phyloP scores from a whole-genome alignment of 2,113 vertebrate species.

The Campylomormyrus numenius region DNA sequence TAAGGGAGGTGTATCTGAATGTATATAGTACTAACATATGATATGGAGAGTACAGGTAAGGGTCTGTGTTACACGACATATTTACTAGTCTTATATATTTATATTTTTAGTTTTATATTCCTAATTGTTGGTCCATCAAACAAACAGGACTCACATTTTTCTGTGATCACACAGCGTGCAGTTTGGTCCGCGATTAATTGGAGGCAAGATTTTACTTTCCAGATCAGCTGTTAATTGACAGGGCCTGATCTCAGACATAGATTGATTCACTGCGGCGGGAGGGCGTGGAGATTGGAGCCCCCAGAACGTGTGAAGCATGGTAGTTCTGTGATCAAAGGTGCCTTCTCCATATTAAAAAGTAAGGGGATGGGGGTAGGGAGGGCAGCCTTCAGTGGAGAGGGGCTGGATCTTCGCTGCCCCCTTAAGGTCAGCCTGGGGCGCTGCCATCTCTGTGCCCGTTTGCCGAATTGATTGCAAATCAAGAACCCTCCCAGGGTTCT shows the following conservation, averaged over 20 bases:
- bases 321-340: not conserved
- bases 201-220: conserved; percentile 32
- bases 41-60: not conserved
- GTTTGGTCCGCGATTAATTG: conserved; percentile 24
- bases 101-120: not conserved
- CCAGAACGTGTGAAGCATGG: not conserved
- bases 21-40: not conserved
- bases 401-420: not conserved
- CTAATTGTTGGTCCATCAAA: not conserved
- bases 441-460: not conserved
- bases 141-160: not conserved
- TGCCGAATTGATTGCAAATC: not conserved
- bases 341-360: conserved; percentile 4
- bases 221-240: conserved; percentile 36
- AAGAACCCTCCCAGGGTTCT: not conserved
- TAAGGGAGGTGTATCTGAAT: not conserved
- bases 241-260: conserved; percentile 35
- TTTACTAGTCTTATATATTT: not conserved
- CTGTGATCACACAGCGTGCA: not conserved
- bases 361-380: not conserved
- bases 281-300: conserved; percentile 12
- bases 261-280: conserved; percentile 32
- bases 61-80: not conserved
- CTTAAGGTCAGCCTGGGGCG: not conserved
- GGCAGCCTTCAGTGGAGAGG: not conserved